Evolutionary conservation across 2,888 invertebrate species (phyloP), one percentile per base, ranked within the genome.

Genomic region (Lysandra coridon): DNA sequence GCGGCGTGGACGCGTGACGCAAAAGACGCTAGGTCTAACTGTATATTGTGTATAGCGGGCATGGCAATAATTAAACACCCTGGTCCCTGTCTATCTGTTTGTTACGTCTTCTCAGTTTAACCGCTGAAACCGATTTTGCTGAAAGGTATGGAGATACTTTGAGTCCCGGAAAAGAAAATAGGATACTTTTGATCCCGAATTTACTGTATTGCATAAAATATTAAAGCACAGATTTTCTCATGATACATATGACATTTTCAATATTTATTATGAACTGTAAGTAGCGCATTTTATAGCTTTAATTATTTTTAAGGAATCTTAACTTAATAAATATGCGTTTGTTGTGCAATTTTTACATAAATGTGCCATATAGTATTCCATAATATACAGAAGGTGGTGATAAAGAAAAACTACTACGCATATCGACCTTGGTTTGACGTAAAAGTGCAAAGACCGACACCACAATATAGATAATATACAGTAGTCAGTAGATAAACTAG

Each of bases 1-100:
- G 23, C 23, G 23, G 0, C 84, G 86, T 83, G 83, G 74, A 44
- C 78, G 78, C 81, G 80, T 89, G 89, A 89, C 87, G 88, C 83
- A 82, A 73, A 73, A 85, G 85, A 87, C 87, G 87, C 82, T 33
- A 73, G 69, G 17, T 62, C 17, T 69, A 49, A 33, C 49, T 53
- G 33, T 33, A 33, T 62, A 23, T 23, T 23, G 14, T 49, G n/a
- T 37, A 78, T 14, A 33, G 33, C 3, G 33, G 69, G 12, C 30
- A 64, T 30, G 7, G 30, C 1, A 62, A 6, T 23, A 2, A 23
- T 0, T 4, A 60, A 5, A 60, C 0, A 4, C 1, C 6, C 1
- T 30, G 49, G 10, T 10, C 1, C 6, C 1, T 64, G 49, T 49
- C 49, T 49, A 10, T 44, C 44, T 44, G 49, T 49, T 10, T 49